A percentile compares a stretch with the other conserved stretches of the same genome.
phyloP scores from a whole-genome alignment of 2,797 vertebrate species.

The Hylomyscus alleni region DNA sequence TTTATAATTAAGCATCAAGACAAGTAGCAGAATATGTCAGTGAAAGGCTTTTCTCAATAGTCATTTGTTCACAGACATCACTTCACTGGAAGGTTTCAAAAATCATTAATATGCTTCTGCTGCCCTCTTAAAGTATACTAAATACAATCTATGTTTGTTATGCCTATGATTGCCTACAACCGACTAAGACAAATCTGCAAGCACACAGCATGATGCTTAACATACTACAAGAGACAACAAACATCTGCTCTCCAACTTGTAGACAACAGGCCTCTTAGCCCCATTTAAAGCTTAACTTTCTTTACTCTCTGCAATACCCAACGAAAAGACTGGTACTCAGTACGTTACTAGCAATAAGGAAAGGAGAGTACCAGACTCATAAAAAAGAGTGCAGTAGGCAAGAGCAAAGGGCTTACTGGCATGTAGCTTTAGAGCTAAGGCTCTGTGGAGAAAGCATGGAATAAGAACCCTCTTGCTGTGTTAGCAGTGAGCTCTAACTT shows the following conservation, averaged over 20 bases:
- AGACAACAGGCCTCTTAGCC: not conserved
- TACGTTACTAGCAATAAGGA: not conserved
- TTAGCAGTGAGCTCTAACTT: not conserved
- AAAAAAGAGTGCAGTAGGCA: not conserved
- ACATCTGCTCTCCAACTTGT: not conserved
- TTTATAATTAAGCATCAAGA: not conserved
- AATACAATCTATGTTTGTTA: constrained; percentile 5
- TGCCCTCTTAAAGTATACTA: constrained; percentile 42
- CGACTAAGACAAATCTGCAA: not conserved
- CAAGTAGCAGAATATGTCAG: constrained; percentile 8
- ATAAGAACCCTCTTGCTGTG: not conserved
- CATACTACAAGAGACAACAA: not conserved
- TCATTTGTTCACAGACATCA: not conserved
- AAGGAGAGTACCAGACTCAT: not conserved
- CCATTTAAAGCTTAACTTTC: not conserved
- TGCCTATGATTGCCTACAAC: not conserved
- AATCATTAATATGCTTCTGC: constrained; percentile 2
- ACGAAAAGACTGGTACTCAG: not conserved
- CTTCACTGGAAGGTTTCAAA: constrained; percentile 4
- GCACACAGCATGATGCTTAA: not conserved
- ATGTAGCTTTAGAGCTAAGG: not conserved
- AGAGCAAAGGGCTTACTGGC: not conserved
- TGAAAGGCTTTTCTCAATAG: constrained; percentile 28
- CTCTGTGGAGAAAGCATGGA: not conserved
- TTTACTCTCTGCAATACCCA: not conserved